Evolutionary conservation across 2,797 vertebrate genomes (phyloP).

Genomic region (Girardinus metallicus): DNA sequence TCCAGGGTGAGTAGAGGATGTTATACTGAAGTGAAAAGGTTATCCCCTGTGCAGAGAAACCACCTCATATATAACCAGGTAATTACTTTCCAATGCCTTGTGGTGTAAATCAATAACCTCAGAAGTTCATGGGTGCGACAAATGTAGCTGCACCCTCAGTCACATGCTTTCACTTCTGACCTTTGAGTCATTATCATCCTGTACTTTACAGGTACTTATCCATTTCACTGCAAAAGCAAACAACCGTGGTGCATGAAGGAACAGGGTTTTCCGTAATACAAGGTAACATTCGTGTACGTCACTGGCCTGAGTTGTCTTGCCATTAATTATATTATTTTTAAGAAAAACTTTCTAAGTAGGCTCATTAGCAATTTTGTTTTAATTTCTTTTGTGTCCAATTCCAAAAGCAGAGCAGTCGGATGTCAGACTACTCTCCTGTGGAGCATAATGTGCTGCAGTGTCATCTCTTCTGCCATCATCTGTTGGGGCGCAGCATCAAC

Average conservation of each 20-base stretch:
- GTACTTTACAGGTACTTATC: conserved; percentile 42
- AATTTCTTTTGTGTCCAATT: not conserved
- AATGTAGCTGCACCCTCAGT: conserved; percentile 60
- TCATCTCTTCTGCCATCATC: too few relatives aligned
- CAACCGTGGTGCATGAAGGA: conserved; percentile 22
- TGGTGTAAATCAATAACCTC: conserved; percentile 66
- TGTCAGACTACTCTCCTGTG: not conserved
- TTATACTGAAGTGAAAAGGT: conserved; percentile 69
- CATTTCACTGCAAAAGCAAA: conserved; percentile 47
- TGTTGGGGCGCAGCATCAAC: too few relatives aligned
- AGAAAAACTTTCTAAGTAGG: not conserved
- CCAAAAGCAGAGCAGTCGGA: not conserved
- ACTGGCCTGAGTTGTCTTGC: not conserved
- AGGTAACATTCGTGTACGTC: not conserved
- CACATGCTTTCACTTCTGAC: conserved; percentile 54
- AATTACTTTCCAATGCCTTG: conserved; percentile 74
- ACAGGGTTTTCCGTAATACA: not conserved
- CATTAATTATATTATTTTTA: not conserved
- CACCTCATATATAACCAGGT: conserved; percentile 70
- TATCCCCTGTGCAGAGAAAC: conserved; percentile 51
- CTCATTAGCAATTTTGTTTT: not conserved
- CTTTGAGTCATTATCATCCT: conserved; percentile 62
- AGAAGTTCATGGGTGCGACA: conserved; percentile 57
- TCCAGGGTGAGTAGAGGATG: conserved; percentile 38
- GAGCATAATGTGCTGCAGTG: too few relatives aligned